Conservation (phyloP, 2,113 vertebrate species). For the Oenanthe oenanthe region DNA sequence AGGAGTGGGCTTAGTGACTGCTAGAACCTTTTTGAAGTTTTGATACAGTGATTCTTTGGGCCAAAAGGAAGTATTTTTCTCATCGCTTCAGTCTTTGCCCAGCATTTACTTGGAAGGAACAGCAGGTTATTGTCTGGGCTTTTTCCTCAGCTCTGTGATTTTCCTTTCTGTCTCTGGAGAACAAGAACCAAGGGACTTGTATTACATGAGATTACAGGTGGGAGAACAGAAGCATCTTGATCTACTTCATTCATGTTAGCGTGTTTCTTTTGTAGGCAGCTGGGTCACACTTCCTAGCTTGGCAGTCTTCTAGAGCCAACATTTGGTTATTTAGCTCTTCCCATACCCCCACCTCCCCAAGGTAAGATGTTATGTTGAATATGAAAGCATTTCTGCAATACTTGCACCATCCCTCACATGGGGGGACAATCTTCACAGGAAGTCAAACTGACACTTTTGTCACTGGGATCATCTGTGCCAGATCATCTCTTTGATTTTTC, state of each 20-base stretch:
- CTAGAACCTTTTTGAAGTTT: background rate
- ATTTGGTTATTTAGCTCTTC: background rate
- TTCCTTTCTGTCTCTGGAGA: background rate
- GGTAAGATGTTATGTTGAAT: background rate
- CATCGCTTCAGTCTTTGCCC: background rate
- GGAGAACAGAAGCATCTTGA: background rate
- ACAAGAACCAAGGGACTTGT: background rate
- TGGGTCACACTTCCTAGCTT: background rate
- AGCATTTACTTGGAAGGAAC: background rate
- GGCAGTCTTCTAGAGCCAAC: background rate
- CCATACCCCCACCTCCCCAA: accelerated
- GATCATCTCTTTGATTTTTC: background rate
- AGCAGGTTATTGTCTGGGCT: background rate
- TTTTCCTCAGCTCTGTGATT: background rate
- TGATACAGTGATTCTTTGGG: background rate
- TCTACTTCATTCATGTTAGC: background rate
- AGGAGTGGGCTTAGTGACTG: background rate
- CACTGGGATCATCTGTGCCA: background rate
- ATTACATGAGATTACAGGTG: background rate
- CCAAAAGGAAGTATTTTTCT: background rate
- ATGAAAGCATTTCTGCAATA: background rate
- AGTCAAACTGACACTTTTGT: background rate
- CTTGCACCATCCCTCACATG: background rate
- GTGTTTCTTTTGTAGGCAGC: background rate
- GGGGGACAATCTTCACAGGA: background rate